Percentiles rank a stretch among this genome's conserved stretches.
Conservation (phyloP, 2,113 vertebrate genomes). For the Bos taurus region ARS-UCD2.0 NC_037332.1:88035001-88035500, state of each 20-base stretch:
- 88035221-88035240: not conserved
- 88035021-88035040: not conserved
- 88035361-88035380: not conserved
- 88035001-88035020: not conserved
- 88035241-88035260: not conserved
- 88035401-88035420: not conserved
- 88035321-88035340: not conserved
- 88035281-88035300: not conserved
- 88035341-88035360: not conserved
- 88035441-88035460: not conserved
- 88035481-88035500: not conserved
- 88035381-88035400: not conserved
- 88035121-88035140: not conserved
- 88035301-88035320: not conserved
- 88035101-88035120: not conserved
- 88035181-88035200: not conserved
- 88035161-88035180: not conserved
- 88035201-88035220: not conserved
- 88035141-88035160: rapidly evolving
- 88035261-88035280: not conserved
- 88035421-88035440: not conserved
- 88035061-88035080: not conserved
- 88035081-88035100: not conserved
- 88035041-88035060: not conserved
- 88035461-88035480: not conserved